Conservation (phyloP, 1,140 invertebrate genomes). For the Asobara japonica region DNA sequence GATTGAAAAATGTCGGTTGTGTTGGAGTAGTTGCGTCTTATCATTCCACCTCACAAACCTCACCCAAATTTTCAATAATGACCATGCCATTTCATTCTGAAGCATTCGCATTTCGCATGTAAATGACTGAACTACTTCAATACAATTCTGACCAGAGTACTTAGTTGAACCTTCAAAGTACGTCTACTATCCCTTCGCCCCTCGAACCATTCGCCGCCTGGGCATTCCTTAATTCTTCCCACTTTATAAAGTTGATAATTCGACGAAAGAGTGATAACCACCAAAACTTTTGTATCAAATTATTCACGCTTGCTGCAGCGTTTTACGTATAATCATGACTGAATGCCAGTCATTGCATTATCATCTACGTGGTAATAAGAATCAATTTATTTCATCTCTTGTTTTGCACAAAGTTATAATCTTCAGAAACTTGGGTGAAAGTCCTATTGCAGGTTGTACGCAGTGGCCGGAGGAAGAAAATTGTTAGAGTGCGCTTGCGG, state of each 20-base stretch:
- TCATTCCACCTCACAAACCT: background rate
- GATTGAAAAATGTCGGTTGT: too few species aligned
- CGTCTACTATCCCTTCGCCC: background rate
- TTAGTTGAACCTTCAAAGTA: slow-evolving; percentile 20
- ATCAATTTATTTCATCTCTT: background rate
- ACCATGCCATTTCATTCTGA: too few species aligned
- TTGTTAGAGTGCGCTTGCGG: too few species aligned
- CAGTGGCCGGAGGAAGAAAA: background rate
- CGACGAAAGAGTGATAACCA: slow-evolving; percentile 12
- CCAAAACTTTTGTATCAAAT: slow-evolving; percentile 21
- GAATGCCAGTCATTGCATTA: background rate
- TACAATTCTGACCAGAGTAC: slow-evolving; percentile 35
- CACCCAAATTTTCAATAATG: too few species aligned
- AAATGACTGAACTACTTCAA: slow-evolving; percentile 40
- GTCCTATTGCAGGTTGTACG: background rate
- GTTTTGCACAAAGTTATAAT: background rate
- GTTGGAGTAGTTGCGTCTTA: background rate
- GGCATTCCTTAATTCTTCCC: background rate
- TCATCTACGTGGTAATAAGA: background rate
- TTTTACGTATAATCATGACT: slow-evolving; percentile 25
- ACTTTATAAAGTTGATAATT: slow-evolving; percentile 19
- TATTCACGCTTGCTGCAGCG: slow-evolving; percentile 24
- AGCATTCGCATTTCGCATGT: slow-evolving; percentile 31
- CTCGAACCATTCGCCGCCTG: background rate
- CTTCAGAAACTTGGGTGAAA: background rate